Base-by-base conservation (phyloP, 2,888 invertebrate genomes). In the Caenorhabditis sp. region DNA sequence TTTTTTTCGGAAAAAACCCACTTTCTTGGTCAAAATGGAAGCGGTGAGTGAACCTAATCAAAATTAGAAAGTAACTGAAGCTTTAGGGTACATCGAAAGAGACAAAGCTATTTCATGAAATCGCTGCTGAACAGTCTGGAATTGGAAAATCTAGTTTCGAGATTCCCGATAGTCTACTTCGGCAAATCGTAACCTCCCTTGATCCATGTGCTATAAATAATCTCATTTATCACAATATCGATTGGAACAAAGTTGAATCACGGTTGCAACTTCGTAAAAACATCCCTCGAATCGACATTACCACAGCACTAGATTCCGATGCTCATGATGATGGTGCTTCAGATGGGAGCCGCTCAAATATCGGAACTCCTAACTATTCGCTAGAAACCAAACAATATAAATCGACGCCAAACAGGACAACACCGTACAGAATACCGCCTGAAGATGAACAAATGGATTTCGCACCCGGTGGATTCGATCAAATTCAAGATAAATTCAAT, bases 51-150 rank as follows among this genome's bases (percentile, higher is more conserved):
- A 31, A 12, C 14, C 2, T 10, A 6, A 10, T 10, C 10, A 12
- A 14, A 17, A 12, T 10, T 43, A 17, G 14, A 43, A 17, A 43
- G 14, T 43, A 17, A 17, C 6, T 3, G 10, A 43, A 17, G 14
- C 14, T 43, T 10, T 17, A 43, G 43, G 14, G 43, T 17, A 43
- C 37, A 19, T 19, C 54, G 26, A 62, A 62, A 31, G 10, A 17
- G 4, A 3, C 21, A 10, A 51, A 21, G 21, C n/a, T 26, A 17
- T 69, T 53, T 37, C 66, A 58, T 36, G 73, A 65, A 23, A 61
- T 66, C 5, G 69, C 66, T 12, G 63, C 66, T 0, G 58, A 58
- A 1, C 69, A 69, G 27, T 74, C 73, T 26, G 65, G 66, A 57
- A 17, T 60, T 8, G 60, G 53, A 23, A 57, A 23, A 23, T 61